Evolutionary conservation across 2,113 vertebrate species (phyloP).

Genomic region (Condylura cristata): DNA sequence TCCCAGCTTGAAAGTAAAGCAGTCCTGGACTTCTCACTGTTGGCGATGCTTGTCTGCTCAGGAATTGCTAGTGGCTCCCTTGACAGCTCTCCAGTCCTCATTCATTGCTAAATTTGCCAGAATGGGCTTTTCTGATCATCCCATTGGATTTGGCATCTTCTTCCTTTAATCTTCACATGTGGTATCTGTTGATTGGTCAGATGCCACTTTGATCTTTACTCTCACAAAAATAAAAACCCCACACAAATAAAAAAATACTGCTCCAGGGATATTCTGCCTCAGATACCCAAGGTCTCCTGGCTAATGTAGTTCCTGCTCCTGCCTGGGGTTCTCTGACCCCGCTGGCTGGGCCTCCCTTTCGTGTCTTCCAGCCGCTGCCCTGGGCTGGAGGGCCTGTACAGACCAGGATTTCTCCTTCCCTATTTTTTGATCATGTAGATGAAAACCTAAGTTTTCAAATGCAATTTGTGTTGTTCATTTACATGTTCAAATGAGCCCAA

Average conservation of each 20-base stretch:
- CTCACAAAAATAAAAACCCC: neutral
- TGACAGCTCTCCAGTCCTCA: neutral
- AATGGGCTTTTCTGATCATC: neutral
- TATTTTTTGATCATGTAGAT: slow-evolving; percentile 1
- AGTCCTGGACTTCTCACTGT: neutral
- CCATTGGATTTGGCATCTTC: neutral
- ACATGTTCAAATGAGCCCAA: slow-evolving; percentile 48
- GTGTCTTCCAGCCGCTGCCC: neutral
- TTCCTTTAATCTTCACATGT: neutral
- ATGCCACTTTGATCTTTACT: neutral
- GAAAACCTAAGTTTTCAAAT: slow-evolving; percentile 53
- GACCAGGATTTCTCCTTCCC: neutral
- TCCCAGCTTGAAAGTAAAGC: neutral
- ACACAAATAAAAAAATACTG: neutral
- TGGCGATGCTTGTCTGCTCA: neutral
- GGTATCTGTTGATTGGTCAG: neutral
- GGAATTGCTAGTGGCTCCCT: neutral
- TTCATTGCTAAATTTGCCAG: neutral
- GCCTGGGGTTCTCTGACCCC: neutral
- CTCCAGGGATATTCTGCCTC: neutral
- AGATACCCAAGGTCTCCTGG: neutral
- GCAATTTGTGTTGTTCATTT: slow-evolving; percentile 58
- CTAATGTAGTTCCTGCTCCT: neutral
- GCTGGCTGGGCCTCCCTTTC: neutral
- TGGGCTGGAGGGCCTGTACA: neutral